Conservation (phyloP, 2,113 vertebrate species). For the Saguinus midas region DNA sequence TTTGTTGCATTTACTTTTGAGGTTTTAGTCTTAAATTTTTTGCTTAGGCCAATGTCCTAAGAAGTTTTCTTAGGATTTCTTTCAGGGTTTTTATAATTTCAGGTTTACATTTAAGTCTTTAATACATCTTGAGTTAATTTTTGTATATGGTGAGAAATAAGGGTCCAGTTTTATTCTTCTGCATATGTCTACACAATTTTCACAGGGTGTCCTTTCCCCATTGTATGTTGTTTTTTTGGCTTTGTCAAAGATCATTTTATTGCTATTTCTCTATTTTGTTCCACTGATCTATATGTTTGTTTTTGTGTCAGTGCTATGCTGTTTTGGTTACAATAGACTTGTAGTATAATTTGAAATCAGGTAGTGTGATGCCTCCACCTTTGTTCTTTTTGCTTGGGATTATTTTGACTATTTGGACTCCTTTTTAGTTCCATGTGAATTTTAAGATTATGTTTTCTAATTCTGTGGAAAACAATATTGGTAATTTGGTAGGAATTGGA, state of each 20-base stretch:
- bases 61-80: background rate
- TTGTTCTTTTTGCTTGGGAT: background rate
- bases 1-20: background rate
- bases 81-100: background rate
- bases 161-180: no score
- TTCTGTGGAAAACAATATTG: background rate
- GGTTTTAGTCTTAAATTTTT: background rate
- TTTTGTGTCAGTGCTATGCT: background rate
- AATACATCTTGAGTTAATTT: background rate
- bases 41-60: background rate
- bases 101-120: background rate
- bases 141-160: no score
- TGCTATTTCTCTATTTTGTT: background rate
- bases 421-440: background rate
- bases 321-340: background rate
- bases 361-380: background rate
- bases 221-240: no score
- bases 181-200: no score
- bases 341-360: background rate
- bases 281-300: background rate
- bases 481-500: background rate
- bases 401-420: background rate
- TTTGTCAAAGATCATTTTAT: background rate
- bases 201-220: no score
- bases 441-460: background rate